Evolutionary conservation across 30 jellyfish, hydroid and myxozoan species (phyloP).

Genomic region (Nemopilema nomurai): DNA sequence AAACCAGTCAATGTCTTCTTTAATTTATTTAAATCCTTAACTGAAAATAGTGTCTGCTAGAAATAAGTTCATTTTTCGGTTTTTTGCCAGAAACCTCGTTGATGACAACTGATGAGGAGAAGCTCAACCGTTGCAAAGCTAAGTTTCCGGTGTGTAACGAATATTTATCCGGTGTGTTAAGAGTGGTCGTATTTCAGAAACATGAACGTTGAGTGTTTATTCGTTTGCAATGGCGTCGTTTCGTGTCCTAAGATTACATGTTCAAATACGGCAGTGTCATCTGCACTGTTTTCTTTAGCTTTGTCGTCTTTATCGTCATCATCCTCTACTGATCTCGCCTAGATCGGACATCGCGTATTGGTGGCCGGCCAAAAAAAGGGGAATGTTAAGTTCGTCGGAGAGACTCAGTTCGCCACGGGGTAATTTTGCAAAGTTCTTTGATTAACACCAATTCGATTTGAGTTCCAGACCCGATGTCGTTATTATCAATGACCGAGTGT

Average conservation of each 20-base stretch:
- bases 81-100: neutral
- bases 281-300: too few species aligned
- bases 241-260: too few species aligned
- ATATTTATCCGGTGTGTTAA: neutral
- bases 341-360: slow-evolving; percentile 71
- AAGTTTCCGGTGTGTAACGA: neutral
- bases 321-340: too few species aligned
- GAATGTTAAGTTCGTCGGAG: slow-evolving; percentile 71
- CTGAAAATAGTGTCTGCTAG: too few species aligned
- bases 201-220: too few species aligned
- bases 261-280: too few species aligned
- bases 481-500: neutral
- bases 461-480: neutral
- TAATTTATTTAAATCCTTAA: too few species aligned
- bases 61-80: neutral
- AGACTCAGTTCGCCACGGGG: slow-evolving; percentile 85
- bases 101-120: neutral
- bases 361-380: slow-evolving; percentile 89
- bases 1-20: too few species aligned
- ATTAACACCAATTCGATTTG: neutral
- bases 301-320: too few species aligned
- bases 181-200: neutral
- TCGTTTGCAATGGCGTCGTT: too few species aligned
- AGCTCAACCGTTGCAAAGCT: neutral
- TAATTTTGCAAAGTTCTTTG: neutral